phyloP scores from a whole-genome alignment of 2,113 vertebrate genomes.

The Glaucidium brasilianum region DNA sequence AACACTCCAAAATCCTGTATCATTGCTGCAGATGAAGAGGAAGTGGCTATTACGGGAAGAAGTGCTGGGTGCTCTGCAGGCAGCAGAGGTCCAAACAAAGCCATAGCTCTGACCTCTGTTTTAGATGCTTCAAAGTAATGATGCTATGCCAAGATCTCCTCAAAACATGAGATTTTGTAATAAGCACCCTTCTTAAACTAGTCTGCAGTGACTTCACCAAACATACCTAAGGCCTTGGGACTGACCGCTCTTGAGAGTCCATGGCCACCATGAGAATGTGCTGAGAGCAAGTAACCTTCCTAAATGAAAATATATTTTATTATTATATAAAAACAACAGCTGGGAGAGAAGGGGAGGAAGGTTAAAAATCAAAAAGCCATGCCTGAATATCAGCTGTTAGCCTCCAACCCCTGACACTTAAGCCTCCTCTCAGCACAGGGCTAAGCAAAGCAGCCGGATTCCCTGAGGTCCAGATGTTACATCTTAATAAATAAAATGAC shows the following conservation, averaged over 20 bases:
- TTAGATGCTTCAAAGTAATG: not conserved
- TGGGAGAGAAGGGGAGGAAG: not conserved
- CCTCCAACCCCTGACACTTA: fast-evolving
- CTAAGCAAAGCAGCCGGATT: fast-evolving
- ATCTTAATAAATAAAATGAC: too few species aligned
- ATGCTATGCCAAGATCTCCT: not conserved
- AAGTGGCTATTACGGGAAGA: not conserved
- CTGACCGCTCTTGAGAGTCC: too few species aligned
- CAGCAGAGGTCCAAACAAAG: not conserved
- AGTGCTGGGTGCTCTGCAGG: too few species aligned
- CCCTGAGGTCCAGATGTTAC: fast-evolving
- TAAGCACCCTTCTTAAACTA: not conserved
- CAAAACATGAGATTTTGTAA: not conserved
- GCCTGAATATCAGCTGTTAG: fast-evolving
- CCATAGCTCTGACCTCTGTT: fast-evolving
- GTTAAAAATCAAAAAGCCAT: not conserved
- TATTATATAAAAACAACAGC: not conserved
- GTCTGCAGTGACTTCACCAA: not conserved
- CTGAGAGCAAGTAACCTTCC: not conserved
- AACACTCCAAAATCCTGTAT: not conserved
- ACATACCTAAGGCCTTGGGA: not conserved
- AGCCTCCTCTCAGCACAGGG: not conserved
- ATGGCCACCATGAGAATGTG: fast-evolving
- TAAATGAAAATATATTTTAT: not conserved
- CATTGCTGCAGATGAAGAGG: not conserved